Conservation (phyloP, 2,113 vertebrate species). For the Agelaius tricolor region DNA sequence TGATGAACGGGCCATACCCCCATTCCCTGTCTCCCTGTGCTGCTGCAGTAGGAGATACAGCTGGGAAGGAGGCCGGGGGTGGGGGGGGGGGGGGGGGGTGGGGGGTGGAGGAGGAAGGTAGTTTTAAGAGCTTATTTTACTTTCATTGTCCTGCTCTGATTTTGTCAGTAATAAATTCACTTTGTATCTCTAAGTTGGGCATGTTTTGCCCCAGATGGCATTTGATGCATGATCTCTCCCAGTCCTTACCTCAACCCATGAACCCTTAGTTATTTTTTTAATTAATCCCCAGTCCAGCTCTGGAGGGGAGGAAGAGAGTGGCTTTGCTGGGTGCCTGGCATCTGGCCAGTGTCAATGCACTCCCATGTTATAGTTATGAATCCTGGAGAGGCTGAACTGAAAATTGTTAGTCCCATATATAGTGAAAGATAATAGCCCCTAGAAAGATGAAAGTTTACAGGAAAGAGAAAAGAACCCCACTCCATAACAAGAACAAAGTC, state of each 20-base stretch:
- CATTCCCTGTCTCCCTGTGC: rapidly evolving
- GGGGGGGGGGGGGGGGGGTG: too few species aligned
- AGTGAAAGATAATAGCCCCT: neutral
- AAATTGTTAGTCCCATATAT: neutral
- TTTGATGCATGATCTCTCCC: neutral
- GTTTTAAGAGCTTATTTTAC: neutral
- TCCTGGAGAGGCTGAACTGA: neutral
- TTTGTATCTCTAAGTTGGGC: neutral
- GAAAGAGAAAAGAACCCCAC: neutral
- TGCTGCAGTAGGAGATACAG: rapidly evolving
- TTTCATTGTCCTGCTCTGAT: neutral
- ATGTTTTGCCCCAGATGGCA: neutral
- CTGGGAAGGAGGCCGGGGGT: neutral
- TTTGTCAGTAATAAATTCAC: neutral
- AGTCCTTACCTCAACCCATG: neutral
- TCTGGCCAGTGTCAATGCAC: neutral
- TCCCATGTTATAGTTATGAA: neutral
- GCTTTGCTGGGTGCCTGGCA: neutral
- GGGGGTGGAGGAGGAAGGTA: neutral
- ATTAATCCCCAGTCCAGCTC: neutral
- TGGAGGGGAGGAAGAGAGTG: neutral
- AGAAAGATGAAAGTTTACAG: neutral
- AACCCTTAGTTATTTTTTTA: neutral
- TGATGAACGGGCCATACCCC: too few species aligned
- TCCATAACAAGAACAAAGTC: neutral